Evolutionary conservation across 2,888 invertebrate species (phyloP), one percentile per base, ranked within the genome.

Genomic region (Nemapogon koenigi): DNA sequence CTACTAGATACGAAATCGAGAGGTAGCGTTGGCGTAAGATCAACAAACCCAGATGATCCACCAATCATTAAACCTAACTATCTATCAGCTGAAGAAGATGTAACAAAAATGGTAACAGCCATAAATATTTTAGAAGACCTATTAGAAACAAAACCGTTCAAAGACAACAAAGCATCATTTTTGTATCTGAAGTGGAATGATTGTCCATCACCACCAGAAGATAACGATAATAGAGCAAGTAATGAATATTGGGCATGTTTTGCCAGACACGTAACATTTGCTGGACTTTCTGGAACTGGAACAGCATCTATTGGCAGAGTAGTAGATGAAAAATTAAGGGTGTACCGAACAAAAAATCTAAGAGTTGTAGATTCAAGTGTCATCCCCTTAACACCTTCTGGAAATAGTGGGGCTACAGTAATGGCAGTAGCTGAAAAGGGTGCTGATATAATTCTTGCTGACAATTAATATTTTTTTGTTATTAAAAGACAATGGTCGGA

Each of bases 371-470:
- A 70, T 49, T 50, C 55, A 13, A 47, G 58, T 39, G 59, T 44
- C 38, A 28, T 63, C 44, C 65, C 64, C 2, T 15, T 16, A 2
- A 43, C 53, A 22, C 57, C 60, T 18, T 53, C 60, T 8, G 64
- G 53, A 1, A 66, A 59, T 46, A 61, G 69, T 2, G 68, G 55
- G 7, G 66, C 71, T 4, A 41, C 53, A 1, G 42, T 55, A 25
- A 45, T 71, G 10, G 69, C 68, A 1, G 42, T 69, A 16, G 70
- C 65, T 0, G 70, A 70, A 42, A 51, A 58, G 22, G 43, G 57
- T 2, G 56, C 53, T 0, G 57, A 66, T 35, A 51, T 65, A 8
- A 38, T 62, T 3, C 26, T 52, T 3, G 35, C 49, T 13, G 48
- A 52, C 3, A 22, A 37, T 10, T 30, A 17, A 14, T 15, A 22